Evolutionary conservation across 2,888 invertebrate species (phyloP).

Genomic region (Argynnis bischoffii): DNA sequence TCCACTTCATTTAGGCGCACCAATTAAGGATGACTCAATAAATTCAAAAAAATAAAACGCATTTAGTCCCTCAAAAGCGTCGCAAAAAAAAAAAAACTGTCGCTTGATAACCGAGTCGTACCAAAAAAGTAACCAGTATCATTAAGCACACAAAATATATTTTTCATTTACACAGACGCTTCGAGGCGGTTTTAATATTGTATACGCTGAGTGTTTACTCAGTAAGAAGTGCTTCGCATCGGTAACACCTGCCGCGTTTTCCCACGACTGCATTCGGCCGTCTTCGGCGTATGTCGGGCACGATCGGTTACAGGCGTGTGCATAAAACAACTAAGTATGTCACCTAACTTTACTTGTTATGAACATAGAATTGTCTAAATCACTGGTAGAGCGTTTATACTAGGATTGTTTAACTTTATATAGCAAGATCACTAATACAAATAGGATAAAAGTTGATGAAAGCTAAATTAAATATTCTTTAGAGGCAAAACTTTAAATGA

Average conservation of each 20-base stretch:
- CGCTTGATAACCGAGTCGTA: constrained; percentile 67
- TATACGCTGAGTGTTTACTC: constrained; percentile 79
- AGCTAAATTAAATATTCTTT: too few species aligned
- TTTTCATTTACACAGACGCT: constrained; percentile 81
- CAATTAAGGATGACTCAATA: constrained; percentile 73
- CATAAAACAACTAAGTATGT: constrained; percentile 9
- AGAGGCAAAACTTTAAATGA: too few species aligned
- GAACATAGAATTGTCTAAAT: constrained; percentile 4
- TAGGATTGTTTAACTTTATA: too few species aligned
- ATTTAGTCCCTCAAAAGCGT: constrained; percentile 56
- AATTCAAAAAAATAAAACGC: constrained; percentile 65
- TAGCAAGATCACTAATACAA: too few species aligned
- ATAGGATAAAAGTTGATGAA: too few species aligned
- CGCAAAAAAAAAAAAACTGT: constrained; percentile 70
- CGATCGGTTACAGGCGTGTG: constrained; percentile 54
- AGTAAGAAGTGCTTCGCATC: constrained; percentile 79
- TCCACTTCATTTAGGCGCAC: constrained; percentile 57
- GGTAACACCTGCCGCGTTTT: constrained; percentile 81
- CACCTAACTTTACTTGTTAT: constrained; percentile 8
- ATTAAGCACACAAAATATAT: constrained; percentile 82
- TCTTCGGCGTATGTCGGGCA: constrained; percentile 59
- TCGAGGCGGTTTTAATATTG: constrained; percentile 80
- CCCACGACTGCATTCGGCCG: constrained; percentile 72
- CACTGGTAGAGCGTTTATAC: too few species aligned
- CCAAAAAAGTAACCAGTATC: constrained; percentile 80